Evolutionary conservation across 1,140 invertebrate species (phyloP).

Genomic region (Drosophila varians): DNA sequence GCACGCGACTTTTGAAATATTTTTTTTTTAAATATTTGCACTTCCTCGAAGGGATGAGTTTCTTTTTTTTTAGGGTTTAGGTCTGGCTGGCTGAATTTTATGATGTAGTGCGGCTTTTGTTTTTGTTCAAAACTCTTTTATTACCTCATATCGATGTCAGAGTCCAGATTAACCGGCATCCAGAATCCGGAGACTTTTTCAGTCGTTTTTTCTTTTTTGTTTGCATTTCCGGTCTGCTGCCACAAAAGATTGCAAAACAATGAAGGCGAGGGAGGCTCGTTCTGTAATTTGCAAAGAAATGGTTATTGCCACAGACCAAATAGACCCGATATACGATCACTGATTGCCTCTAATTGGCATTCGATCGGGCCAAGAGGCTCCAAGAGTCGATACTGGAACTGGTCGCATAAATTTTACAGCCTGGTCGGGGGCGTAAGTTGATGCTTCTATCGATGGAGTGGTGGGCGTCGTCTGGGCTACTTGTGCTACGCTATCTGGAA

Average conservation of each 20-base stretch:
- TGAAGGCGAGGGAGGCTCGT: slow-evolving; percentile 28
- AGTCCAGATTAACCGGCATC: neutral
- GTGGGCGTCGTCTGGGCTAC: slow-evolving; percentile 44
- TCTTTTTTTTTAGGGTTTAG: neutral
- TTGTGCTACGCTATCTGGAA: slow-evolving; percentile 30
- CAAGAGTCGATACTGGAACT: slow-evolving; percentile 8
- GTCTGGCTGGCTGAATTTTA: slow-evolving; percentile 11
- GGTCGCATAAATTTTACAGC: slow-evolving; percentile 38
- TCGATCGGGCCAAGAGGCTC: slow-evolving; percentile 32
- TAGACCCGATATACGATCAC: slow-evolving; percentile 21
- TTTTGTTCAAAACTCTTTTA: slow-evolving; percentile 75
- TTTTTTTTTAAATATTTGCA: slow-evolving; percentile 52
- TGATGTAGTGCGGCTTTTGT: slow-evolving; percentile 54
- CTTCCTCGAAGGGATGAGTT: slow-evolving; percentile 36
- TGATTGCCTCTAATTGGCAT: slow-evolving; percentile 62
- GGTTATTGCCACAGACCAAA: slow-evolving; percentile 40
- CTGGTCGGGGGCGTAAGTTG: slow-evolving; percentile 39
- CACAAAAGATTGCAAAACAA: slow-evolving; percentile 29
- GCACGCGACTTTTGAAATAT: slow-evolving; percentile 69
- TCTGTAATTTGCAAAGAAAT: slow-evolving; percentile 1
- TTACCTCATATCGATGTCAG: slow-evolving; percentile 75
- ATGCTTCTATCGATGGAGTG: neutral
- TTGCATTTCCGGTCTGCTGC: slow-evolving; percentile 55
- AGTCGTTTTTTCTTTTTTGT: slow-evolving; percentile 3
- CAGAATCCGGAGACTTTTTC: slow-evolving; percentile 36